Conservation (phyloP, 1,140 invertebrate species). For the Drosophila orena region DNA sequence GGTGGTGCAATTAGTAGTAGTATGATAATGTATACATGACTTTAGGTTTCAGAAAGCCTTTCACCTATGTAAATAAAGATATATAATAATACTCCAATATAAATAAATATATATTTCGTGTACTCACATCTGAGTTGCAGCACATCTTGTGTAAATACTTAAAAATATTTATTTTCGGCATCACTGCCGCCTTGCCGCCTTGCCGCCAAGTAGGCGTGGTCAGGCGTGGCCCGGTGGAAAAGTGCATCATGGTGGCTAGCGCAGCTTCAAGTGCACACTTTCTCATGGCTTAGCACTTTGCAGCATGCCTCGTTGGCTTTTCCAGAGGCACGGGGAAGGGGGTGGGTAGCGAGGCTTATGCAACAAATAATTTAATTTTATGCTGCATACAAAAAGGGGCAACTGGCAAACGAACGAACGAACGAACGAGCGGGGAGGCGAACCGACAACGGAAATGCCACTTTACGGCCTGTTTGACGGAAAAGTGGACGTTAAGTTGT, state of each 20-base stretch:
- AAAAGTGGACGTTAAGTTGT: constrained; percentile 81
- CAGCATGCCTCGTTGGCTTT: constrained; percentile 72
- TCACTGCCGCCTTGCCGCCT: constrained; percentile 13
- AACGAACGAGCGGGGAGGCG: constrained; percentile 30
- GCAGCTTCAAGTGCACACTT: constrained; percentile 78
- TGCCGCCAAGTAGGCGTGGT: constrained; percentile 37
- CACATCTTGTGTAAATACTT: too few species aligned
- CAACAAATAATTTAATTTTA: constrained; percentile 83
- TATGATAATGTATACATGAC: too few species aligned
- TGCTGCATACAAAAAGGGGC: constrained; percentile 76
- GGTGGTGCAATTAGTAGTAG: too few species aligned
- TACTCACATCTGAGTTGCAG: too few species aligned
- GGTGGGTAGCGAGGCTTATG: constrained; percentile 56
- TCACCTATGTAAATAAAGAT: too few species aligned
- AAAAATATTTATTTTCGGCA: background rate
- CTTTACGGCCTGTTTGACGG: constrained; percentile 81
- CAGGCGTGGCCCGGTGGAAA: constrained; percentile 27
- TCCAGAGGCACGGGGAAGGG: constrained; percentile 19
- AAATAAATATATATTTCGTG: too few species aligned
- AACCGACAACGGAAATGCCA: constrained; percentile 76
- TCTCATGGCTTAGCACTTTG: constrained; percentile 82
- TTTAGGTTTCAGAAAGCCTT: too few species aligned
- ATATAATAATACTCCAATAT: too few species aligned
- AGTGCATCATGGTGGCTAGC: constrained; percentile 49
- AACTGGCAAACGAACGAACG: constrained; percentile 34